These are phyloP conservation scores for Ormyrus thymus DNA, from an alignment of 2,888 invertebrate species.

Conservation along the genomic window DNA sequence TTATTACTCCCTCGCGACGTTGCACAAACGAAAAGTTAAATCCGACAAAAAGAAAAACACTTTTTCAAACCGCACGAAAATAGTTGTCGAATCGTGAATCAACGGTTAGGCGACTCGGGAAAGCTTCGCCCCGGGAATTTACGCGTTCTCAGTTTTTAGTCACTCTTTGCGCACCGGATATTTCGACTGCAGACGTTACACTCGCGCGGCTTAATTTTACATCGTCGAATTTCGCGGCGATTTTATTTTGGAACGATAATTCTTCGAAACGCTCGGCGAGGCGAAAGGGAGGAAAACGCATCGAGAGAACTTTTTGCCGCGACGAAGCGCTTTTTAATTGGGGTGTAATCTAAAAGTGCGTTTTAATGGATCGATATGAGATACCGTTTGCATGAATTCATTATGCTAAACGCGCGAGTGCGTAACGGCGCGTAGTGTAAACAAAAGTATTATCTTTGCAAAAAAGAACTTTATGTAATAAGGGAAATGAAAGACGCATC, in stretches of 20 bases:
- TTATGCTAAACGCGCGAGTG: too few species aligned
- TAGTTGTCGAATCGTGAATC: slow-evolving; percentile 39
- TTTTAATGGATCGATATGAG: too few species aligned
- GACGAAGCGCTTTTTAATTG: too few species aligned
- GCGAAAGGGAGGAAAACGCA: too few species aligned
- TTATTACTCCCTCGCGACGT: background rate
- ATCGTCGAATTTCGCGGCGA: background rate
- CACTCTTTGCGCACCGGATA: slow-evolving; percentile 9
- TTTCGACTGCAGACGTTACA: background rate
- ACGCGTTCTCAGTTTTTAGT: slow-evolving; percentile 24
- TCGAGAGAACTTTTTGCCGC: too few species aligned
- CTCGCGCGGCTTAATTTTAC: background rate
- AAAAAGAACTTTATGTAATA: too few species aligned
- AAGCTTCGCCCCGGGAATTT: slow-evolving; percentile 29
- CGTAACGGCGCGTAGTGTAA: too few species aligned
- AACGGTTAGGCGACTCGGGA: slow-evolving; percentile 32
- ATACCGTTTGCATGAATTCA: too few species aligned
- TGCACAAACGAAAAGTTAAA: slow-evolving; percentile 12
- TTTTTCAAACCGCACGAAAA: slow-evolving; percentile 17
- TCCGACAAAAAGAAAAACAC: slow-evolving; percentile 25
- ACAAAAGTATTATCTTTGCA: too few species aligned
- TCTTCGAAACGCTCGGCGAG: too few species aligned
- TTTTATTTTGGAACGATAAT: background rate
- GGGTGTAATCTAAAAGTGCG: too few species aligned
- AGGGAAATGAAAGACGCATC: too few species aligned